Evolutionary conservation across 1,140 invertebrate genomes (phyloP).

Genomic region (Monochamus saltuarius): DNA sequence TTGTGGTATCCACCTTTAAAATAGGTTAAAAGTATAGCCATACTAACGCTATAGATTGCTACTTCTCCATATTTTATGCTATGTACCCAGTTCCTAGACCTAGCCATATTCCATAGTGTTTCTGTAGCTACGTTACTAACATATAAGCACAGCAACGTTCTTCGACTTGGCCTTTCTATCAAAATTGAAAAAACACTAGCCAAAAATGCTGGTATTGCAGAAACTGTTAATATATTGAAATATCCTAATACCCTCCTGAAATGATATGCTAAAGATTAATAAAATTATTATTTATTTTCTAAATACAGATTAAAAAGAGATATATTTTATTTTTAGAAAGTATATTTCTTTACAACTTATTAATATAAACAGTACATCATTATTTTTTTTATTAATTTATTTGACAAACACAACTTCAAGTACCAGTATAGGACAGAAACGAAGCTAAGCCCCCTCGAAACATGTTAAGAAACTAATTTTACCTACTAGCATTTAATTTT

Average conservation of each 20-base stretch:
- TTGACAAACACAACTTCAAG: too few relatives aligned
- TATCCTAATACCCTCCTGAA: constrained; percentile 65
- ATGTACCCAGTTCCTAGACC: constrained; percentile 61
- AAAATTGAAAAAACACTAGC: constrained; percentile 72
- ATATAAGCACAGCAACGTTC: constrained; percentile 72
- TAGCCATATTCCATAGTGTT: constrained; percentile 73
- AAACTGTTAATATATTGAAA: constrained; percentile 68
- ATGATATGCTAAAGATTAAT: constrained; percentile 17
- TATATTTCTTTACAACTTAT: too few relatives aligned
- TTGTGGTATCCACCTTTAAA: constrained; percentile 56
- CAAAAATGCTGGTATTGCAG: constrained; percentile 71
- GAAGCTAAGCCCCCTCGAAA: too few relatives aligned
- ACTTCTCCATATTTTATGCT: constrained; percentile 67
- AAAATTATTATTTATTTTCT: too few relatives aligned
- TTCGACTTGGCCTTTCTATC: constrained; percentile 71
- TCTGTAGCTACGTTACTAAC: constrained; percentile 82
- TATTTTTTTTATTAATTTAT: too few relatives aligned
- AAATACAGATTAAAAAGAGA: too few relatives aligned
- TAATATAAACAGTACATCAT: too few relatives aligned
- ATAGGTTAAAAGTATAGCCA: constrained; percentile 61
- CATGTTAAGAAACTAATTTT: too few relatives aligned
- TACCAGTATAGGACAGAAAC: too few relatives aligned
- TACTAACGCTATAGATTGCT: constrained; percentile 63
- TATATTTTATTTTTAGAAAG: too few relatives aligned
- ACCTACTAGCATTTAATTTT: too few relatives aligned